phyloP scores from a whole-genome alignment of 1,140 invertebrate genomes.

The Trachelipus rathkii region DNA sequence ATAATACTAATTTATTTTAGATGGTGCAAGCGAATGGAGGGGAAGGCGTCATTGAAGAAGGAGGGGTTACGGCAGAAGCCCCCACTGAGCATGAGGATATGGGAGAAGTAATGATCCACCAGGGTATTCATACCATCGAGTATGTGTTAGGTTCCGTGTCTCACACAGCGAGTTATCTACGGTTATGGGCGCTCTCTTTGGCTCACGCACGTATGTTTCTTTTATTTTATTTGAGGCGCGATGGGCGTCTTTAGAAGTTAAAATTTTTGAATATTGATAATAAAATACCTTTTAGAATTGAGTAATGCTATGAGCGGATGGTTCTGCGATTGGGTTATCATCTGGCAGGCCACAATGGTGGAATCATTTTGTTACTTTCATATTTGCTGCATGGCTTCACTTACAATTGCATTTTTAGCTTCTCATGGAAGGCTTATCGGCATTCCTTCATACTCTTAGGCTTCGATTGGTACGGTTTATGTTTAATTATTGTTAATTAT shows the following conservation, averaged over 20 bases:
- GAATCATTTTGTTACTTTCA: conserved; percentile 67
- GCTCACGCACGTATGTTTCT: conserved; percentile 72
- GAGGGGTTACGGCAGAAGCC: conserved; percentile 26
- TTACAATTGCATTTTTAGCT: conserved; percentile 91
- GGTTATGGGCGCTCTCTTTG: conserved; percentile 95
- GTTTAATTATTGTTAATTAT: too few relatives aligned
- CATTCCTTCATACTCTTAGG: conserved; percentile 95
- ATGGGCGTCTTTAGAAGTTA: too few relatives aligned
- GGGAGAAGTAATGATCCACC: conserved; percentile 89
- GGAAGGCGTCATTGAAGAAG: conserved; percentile 42
- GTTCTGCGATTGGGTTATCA: conserved; percentile 69
- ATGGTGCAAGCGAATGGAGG: conserved; percentile 30
- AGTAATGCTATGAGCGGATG: conserved; percentile 96
- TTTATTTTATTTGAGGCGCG: too few relatives aligned
- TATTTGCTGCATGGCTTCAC: conserved; percentile 74
- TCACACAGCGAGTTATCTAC: conserved; percentile 98
- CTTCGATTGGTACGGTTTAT: conserved; percentile 83
- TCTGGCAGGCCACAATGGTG: conserved; percentile 56
- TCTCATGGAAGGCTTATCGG: conserved; percentile 96
- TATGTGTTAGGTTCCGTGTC: conserved; percentile 96
- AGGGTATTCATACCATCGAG: conserved; percentile 96
- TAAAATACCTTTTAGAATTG: conserved; percentile 62
- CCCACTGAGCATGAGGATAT: conserved; percentile 71
- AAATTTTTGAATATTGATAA: too few relatives aligned
- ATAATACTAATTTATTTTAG: not conserved